These are phyloP conservation scores for Nephrotoma appendiculata DNA, from an alignment of 2,888 invertebrate genomes.

Conservation along the genomic window DNA sequence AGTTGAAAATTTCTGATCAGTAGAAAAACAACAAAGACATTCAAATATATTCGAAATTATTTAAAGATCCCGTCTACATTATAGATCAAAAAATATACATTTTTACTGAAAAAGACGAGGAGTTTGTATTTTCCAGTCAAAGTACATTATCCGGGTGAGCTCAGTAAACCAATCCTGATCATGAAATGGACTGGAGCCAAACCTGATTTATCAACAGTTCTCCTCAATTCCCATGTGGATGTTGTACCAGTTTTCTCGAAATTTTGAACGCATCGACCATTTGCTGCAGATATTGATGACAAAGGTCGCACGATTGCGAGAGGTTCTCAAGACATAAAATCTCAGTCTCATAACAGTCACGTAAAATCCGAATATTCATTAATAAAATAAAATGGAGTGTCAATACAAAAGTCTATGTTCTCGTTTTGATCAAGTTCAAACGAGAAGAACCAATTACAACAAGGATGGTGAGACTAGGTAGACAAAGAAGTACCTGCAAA, in stretches of 20 bases:
- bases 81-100: conserved; percentile 57
- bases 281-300: conserved; percentile 70
- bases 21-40: conserved; percentile 38
- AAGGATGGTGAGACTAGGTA: too few relatives aligned
- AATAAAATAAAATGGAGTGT: too few relatives aligned
- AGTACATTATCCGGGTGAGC: conserved; percentile 37
- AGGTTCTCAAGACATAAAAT: conserved; percentile 72
- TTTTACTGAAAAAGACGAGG: conserved; percentile 53
- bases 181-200: conserved; percentile 65
- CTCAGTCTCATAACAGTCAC: conserved; percentile 36
- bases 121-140: conserved; percentile 48
- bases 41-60: conserved; percentile 60
- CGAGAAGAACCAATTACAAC: too few relatives aligned
- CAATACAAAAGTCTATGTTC: too few relatives aligned
- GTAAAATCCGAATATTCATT: too few relatives aligned
- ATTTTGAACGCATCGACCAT: conserved; percentile 81
- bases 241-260: conserved; percentile 90
- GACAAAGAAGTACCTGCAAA: too few relatives aligned
- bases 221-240: conserved; percentile 90
- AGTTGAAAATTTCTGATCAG: neutral
- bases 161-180: conserved; percentile 60
- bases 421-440: too few relatives aligned
- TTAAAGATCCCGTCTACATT: conserved; percentile 58
- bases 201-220: conserved; percentile 52
- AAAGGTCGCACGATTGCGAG: conserved; percentile 67